Evolutionary conservation across 2,797 vertebrate genomes (phyloP).

Genomic region (Tenualosa ilisha): DNA sequence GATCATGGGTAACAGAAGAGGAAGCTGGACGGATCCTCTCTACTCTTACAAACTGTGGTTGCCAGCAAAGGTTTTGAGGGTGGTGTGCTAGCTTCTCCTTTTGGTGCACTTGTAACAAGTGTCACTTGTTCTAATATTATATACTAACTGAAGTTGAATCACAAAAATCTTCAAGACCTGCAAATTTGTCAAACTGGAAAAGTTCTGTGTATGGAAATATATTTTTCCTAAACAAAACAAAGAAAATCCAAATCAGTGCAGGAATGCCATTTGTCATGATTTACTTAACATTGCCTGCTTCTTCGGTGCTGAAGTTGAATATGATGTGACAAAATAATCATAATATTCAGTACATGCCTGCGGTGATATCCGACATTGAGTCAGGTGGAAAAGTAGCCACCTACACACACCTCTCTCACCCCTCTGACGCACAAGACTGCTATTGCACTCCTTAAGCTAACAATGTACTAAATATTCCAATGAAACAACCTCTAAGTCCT

Average conservation of each 20-base stretch:
- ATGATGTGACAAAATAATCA: neutral
- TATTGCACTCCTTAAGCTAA: neutral
- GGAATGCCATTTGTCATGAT: neutral
- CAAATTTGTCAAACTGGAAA: neutral
- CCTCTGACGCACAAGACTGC: neutral
- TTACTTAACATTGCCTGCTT: neutral
- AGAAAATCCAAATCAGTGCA: neutral
- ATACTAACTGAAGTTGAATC: no score
- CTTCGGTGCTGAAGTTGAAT: neutral
- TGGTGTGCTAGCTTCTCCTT: neutral
- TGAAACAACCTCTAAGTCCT: neutral
- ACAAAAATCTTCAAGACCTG: neutral
- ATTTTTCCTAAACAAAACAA: neutral
- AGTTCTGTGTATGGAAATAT: neutral
- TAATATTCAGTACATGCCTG: neutral
- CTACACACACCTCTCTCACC: neutral
- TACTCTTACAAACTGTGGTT: neutral
- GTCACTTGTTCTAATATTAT: neutral
- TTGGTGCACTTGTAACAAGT: neutral
- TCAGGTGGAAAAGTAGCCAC: neutral
- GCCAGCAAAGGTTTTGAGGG: neutral
- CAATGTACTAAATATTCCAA: neutral
- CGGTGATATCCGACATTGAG: neutral
- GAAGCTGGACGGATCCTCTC: neutral
- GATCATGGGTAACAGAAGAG: neutral